A percentile compares a stretch with the other conserved stretches of the same genome.
phyloP scores from a whole-genome alignment of 2,797 vertebrate genomes.

The Myotis daubentonii region DNA sequence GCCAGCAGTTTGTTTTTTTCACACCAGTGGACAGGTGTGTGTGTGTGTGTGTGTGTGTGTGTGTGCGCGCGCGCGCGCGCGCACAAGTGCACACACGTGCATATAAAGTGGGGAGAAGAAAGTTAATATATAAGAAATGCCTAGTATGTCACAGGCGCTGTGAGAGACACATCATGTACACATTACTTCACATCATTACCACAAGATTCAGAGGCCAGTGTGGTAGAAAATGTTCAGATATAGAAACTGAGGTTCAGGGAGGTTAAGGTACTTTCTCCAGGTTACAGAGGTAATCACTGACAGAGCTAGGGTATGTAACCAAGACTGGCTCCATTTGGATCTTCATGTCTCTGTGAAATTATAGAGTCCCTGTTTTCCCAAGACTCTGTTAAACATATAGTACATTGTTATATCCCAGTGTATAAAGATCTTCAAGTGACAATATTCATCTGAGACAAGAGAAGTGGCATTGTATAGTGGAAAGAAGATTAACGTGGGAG shows the following conservation, averaged over 20 bases:
- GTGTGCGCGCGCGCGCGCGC: too few relatives aligned
- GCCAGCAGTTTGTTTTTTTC: slow-evolving; percentile 29
- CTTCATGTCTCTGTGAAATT: slow-evolving; percentile 17
- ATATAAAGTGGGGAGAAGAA: neutral
- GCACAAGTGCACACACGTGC: rapidly evolving
- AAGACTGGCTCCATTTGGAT: slow-evolving; percentile 3
- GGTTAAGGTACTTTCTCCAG: neutral
- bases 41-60: neutral
- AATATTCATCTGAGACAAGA: slow-evolving; percentile 21
- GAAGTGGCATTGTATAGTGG: neutral
- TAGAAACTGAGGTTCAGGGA: slow-evolving; percentile 18
- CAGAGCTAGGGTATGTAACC: neutral
- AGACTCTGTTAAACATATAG: slow-evolving; percentile 35
- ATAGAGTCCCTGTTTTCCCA: neutral
- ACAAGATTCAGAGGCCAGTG: neutral
- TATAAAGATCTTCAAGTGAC: neutral
- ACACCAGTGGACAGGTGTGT: neutral
- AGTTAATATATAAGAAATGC: neutral
- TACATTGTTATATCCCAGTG: neutral
- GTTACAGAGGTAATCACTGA: neutral
- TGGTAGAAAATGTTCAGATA: neutral
- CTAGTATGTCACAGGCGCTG: neutral
- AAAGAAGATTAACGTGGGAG: neutral
- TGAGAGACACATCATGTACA: neutral
- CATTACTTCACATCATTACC: neutral